phyloP scores from a whole-genome alignment of 1,140 invertebrate species.

The Galleria mellonella region DNA sequence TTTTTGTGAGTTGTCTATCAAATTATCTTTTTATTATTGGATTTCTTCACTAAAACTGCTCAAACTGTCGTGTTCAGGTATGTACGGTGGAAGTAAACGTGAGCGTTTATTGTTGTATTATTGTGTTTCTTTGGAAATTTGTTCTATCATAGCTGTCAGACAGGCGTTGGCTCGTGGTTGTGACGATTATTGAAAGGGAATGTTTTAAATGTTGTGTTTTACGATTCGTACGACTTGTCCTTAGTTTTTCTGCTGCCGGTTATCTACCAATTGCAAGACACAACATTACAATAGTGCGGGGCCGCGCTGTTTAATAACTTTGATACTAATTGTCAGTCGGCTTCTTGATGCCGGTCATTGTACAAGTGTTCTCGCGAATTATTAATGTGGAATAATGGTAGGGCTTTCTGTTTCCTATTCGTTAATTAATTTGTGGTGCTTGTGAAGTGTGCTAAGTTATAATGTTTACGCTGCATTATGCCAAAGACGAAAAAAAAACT shows the following conservation, averaged over 20 bases:
- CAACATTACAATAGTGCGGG: constrained; percentile 34
- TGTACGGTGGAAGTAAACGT: constrained; percentile 27
- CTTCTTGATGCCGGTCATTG: constrained; percentile 55
- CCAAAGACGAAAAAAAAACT: too few species aligned
- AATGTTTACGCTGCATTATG: too few species aligned
- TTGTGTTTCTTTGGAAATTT: constrained; percentile 9
- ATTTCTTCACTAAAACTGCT: constrained; percentile 68
- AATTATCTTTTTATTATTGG: constrained; percentile 54
- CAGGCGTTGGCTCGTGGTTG: constrained; percentile 52
- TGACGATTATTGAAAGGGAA: not conserved
- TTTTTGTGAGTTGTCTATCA: constrained; percentile 54
- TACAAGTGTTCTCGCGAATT: constrained; percentile 38
- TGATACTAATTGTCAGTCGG: constrained; percentile 40
- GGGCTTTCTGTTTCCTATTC: constrained; percentile 24
- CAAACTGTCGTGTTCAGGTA: constrained; percentile 65
- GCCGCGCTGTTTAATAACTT: constrained; percentile 11
- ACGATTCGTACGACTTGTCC: constrained; percentile 14
- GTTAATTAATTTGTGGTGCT: constrained; percentile 39
- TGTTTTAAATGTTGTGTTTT: constrained; percentile 14
- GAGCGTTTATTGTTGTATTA: constrained; percentile 9
- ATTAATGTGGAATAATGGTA: constrained; percentile 61
- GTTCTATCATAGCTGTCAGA: constrained; percentile 39
- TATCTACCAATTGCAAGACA: constrained; percentile 46
- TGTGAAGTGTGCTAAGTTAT: constrained; percentile 56
- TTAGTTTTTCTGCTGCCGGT: constrained; percentile 38